These are phyloP conservation scores for Heterodera schachtii DNA, from an alignment of 1,140 invertebrate species.

Conservation along the genomic window DNA sequence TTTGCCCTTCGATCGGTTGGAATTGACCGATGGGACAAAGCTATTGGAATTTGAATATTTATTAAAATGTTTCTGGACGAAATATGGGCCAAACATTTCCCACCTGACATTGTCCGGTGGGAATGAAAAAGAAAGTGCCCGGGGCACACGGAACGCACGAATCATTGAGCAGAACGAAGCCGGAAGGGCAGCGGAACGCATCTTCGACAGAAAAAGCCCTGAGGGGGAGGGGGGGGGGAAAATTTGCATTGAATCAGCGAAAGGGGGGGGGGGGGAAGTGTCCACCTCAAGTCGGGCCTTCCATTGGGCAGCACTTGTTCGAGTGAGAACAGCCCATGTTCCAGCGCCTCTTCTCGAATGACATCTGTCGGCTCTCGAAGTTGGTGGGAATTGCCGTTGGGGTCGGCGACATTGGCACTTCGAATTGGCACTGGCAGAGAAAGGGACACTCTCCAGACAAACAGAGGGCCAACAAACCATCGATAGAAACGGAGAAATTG, in stretches of 20 bases:
- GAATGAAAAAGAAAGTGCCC: conserved; percentile 82
- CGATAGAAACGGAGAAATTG: conserved; percentile 21
- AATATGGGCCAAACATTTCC: too few species aligned
- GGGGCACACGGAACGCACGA: conserved; percentile 85
- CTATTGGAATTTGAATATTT: conserved; percentile 49
- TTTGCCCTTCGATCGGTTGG: conserved; percentile 89
- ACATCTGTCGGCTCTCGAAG: conserved; percentile 48
- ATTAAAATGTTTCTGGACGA: background rate
- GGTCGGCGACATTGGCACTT: background rate
- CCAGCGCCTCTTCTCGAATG: conserved; percentile 59
- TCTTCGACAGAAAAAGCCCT: conserved; percentile 23
- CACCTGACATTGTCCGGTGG: conserved; percentile 73
- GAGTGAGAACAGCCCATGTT: conserved; percentile 55
- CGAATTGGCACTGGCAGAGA: conserved; percentile 17
- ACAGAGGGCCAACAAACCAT: background rate
- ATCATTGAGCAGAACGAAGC: conserved; percentile 17
- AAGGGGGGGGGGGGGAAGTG: background rate
- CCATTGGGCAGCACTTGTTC: conserved; percentile 79
- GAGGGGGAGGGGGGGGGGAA: background rate
- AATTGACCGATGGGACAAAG: conserved; percentile 86
- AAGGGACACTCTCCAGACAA: background rate
- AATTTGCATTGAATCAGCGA: background rate
- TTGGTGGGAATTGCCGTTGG: background rate
- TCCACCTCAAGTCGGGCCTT: conserved; percentile 81
- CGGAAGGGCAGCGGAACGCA: conserved; percentile 15